A percentile compares a stretch with the other conserved stretches of the same genome.
Evolutionary conservation across 2,888 invertebrate genomes (phyloP).

Genomic region (Agriotes lineatus): DNA sequence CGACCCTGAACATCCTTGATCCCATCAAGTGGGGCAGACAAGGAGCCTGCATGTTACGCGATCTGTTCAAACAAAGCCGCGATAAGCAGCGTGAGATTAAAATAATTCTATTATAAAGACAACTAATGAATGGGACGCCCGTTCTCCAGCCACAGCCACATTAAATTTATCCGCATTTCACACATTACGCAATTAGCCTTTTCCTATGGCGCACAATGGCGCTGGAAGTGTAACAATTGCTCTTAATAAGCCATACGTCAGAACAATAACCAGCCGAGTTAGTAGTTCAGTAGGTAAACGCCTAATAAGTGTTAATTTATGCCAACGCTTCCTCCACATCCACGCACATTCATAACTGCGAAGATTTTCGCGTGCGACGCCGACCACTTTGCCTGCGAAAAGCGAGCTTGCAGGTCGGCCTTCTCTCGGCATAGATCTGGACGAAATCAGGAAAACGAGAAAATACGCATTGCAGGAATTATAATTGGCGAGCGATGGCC

Average conservation of each 20-base stretch:
- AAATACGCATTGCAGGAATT: no score
- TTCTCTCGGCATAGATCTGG: no score
- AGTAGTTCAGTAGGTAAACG: constrained; percentile 25
- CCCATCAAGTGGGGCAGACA: no score
- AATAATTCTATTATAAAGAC: constrained; percentile 1
- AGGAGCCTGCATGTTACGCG: neutral
- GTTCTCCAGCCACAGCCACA: neutral
- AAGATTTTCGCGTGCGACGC: neutral
- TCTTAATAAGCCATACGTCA: neutral
- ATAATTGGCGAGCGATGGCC: no score
- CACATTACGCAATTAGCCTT: constrained; percentile 10
- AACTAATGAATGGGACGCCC: constrained; percentile 7
- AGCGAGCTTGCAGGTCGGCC: no score
- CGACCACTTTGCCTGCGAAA: no score
- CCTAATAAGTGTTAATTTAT: constrained; percentile 21
- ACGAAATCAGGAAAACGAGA: no score
- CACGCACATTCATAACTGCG: constrained; percentile 4
- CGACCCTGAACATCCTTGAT: neutral
- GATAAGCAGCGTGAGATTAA: neutral
- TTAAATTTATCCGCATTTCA: neutral
- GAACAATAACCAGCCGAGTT: neutral
- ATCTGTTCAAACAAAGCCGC: neutral
- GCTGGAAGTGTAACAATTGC: constrained; percentile 1
- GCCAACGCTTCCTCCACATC: constrained; percentile 11
- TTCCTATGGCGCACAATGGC: neutral